Conservation (phyloP, 2,797 vertebrate species). For the Scolopax bukidnonensis region DNA sequence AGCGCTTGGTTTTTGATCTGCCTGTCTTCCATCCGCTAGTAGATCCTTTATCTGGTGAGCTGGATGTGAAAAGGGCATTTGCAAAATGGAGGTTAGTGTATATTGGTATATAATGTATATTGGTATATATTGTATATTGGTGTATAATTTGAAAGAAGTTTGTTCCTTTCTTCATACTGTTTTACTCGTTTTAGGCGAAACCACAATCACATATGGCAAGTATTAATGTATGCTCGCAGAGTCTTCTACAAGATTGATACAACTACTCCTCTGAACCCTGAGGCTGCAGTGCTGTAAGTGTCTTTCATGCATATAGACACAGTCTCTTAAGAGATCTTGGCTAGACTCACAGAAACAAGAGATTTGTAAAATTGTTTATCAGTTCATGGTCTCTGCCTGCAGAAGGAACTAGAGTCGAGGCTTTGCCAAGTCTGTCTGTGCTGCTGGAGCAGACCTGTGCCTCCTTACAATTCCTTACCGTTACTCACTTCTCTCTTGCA, state of each 20-base stretch:
- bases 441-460: not conserved
- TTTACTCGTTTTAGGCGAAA: constrained; percentile 85
- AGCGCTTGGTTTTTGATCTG: constrained; percentile 96
- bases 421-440: not conserved
- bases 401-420: not conserved
- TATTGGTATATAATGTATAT: not conserved
- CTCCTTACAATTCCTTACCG: not conserved
- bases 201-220: constrained; percentile 99
- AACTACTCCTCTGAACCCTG: constrained; percentile 90
- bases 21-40: constrained; percentile 97
- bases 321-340: not conserved
- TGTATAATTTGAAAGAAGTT: not conserved
- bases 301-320: not conserved
- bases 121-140: too few relatives aligned
- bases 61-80: constrained; percentile 96
- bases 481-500: constrained; percentile 45
- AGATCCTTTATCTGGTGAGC: constrained; percentile 93
- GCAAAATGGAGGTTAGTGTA: constrained; percentile 93
- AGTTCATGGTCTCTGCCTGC: not conserved
- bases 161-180: not conserved
- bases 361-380: not conserved
- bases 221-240: constrained; percentile 94
- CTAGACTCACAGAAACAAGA: not conserved
- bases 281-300: constrained; percentile 97
- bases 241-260: constrained; percentile 99